Conservation (phyloP, 2,113 vertebrate genomes). For the Castor canadensis region DNA sequence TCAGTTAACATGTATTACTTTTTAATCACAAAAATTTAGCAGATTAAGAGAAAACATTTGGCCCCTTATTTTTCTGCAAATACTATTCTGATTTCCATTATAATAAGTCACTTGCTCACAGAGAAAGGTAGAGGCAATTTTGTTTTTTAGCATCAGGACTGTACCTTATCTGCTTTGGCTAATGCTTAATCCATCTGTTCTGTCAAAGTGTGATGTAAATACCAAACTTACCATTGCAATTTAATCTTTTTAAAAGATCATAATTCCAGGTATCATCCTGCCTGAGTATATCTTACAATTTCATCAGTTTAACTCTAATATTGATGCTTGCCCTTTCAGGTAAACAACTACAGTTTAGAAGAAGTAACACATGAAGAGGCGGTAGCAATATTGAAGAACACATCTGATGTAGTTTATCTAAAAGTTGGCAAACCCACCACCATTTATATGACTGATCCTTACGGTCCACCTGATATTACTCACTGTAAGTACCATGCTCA, state of each 20-base stretch:
- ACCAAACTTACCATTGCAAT: neutral
- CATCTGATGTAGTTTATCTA: constrained; percentile 95
- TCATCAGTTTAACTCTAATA: neutral
- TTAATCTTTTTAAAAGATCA: neutral
- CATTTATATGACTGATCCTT: constrained; percentile 97
- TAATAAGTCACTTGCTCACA: neutral
- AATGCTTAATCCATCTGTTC: neutral
- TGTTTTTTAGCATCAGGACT: neutral
- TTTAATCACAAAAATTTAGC: neutral
- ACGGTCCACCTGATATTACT: constrained; percentile 96
- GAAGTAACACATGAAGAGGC: constrained; percentile 98
- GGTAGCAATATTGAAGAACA: constrained; percentile 97
- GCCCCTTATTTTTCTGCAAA: neutral
- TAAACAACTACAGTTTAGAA: constrained; percentile 98
- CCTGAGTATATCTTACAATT: neutral
- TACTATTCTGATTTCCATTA: neutral
- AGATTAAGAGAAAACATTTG: neutral
- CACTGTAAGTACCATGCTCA: constrained; percentile 90
- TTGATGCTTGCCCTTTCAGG: constrained; percentile 82
- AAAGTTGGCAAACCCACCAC: constrained; percentile 97
- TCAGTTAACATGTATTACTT: neutral
- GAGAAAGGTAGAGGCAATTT: neutral
- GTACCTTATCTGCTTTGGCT: neutral
- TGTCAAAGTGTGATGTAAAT: neutral
- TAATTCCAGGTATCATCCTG: neutral